These are phyloP conservation scores for Botia almorhae DNA, from an alignment of 2,797 vertebrate genomes.

Conservation along the genomic window DNA sequence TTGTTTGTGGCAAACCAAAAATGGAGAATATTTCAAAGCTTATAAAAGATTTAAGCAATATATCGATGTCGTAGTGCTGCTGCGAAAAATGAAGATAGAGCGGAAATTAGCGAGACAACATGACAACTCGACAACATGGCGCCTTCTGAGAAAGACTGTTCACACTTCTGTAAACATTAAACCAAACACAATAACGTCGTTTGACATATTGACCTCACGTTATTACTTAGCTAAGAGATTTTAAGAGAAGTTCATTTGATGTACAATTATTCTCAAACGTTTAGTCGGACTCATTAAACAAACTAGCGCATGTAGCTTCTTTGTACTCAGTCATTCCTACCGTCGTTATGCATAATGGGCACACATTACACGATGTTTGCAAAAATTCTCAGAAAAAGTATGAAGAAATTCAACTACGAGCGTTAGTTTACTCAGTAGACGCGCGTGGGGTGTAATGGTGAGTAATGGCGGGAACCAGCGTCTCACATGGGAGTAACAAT, in stretches of 20 bases:
- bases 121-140: slow-evolving; percentile 84
- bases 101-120: slow-evolving; percentile 82
- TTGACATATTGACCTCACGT: background rate
- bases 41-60: slow-evolving; percentile 2
- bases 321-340: background rate
- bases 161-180: background rate
- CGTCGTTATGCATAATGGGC: background rate
- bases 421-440: background rate
- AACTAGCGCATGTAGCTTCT: slow-evolving; percentile 26
- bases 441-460: slow-evolving; percentile 28
- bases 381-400: background rate
- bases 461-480: slow-evolving; percentile 53
- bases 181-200: background rate
- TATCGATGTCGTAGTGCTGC: slow-evolving; percentile 41
- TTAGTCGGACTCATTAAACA: background rate
- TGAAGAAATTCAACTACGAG: background rate
- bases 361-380: background rate
- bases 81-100: slow-evolving; percentile 66
- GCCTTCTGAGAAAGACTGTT: slow-evolving; percentile 76
- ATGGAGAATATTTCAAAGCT: slow-evolving; percentile 2
- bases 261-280: background rate
- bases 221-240: background rate
- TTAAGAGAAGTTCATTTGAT: background rate
- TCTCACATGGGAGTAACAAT: slow-evolving; percentile 20
- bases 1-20: slow-evolving; percentile 20